A percentile compares a stretch with the other conserved stretches of the same genome.
Conservation (phyloP, 2,797 vertebrate genomes). For the Zenarchopterus dispar region DNA sequence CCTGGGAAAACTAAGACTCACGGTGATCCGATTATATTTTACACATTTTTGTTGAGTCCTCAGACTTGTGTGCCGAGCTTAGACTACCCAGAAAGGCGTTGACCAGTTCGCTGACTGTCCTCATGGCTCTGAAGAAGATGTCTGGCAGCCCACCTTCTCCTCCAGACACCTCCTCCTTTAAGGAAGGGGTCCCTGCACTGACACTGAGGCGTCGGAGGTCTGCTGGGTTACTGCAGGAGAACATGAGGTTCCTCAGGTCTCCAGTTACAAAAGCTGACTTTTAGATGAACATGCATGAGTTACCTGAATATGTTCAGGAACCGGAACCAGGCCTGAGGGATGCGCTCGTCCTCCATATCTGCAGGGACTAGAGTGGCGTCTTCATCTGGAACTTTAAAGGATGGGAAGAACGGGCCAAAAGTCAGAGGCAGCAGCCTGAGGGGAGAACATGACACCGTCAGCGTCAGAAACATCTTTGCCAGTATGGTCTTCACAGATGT, state of each 20-base stretch:
- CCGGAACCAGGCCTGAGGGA: constrained; percentile 94
- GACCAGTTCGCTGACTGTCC: constrained; percentile 90
- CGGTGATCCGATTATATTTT: too few species aligned
- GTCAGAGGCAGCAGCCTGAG: constrained; percentile 88
- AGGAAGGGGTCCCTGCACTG: constrained; percentile 73
- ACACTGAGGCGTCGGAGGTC: constrained; percentile 83
- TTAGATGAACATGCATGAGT: not conserved
- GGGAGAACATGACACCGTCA: not conserved
- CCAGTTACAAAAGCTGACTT: too few species aligned
- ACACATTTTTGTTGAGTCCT: too few species aligned
- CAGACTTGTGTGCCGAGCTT: too few species aligned
- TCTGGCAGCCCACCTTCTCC: constrained; percentile 86
- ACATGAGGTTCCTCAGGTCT: not conserved
- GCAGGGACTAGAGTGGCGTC: constrained; percentile 89
- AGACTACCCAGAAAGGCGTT: constrained; percentile 92
- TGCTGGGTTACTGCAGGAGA: constrained; percentile 87
- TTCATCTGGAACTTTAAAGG: constrained; percentile 90
- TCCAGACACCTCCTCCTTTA: constrained; percentile 86
- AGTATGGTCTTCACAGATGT: too few species aligned
- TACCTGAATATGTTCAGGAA: constrained; percentile 95
- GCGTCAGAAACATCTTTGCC: not conserved
- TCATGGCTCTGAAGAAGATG: constrained; percentile 94
- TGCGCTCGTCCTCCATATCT: constrained; percentile 90
- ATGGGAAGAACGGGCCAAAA: constrained; percentile 90
- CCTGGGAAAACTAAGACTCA: too few species aligned